These are phyloP conservation scores for Eurois occulta DNA, from an alignment of 2,888 invertebrate species.

Conservation along the genomic window DNA sequence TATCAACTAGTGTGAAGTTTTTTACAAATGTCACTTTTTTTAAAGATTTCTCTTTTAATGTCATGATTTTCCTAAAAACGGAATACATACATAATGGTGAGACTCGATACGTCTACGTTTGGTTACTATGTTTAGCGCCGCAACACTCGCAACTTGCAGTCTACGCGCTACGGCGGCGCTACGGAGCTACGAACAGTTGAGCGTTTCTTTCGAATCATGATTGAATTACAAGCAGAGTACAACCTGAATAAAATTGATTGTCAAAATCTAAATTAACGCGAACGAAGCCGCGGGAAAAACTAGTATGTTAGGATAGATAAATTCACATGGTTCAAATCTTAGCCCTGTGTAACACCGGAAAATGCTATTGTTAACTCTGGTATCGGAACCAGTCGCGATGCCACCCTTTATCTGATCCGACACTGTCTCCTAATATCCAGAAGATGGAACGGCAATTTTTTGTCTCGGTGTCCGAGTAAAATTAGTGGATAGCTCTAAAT, in stretches of 20 bases:
- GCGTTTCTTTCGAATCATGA: too few relatives aligned
- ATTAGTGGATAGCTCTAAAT: background rate
- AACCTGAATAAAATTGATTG: too few relatives aligned
- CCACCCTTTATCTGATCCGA: background rate
- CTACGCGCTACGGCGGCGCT: conserved; percentile 13
- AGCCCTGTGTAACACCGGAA: background rate
- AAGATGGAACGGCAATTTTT: background rate
- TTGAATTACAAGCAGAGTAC: too few relatives aligned
- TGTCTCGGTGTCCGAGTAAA: background rate
- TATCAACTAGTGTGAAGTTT: too few relatives aligned
- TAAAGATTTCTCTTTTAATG: background rate
- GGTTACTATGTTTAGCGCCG: background rate
- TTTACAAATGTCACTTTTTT: background rate
- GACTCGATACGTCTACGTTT: background rate
- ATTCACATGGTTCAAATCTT: background rate
- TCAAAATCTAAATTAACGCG: too few relatives aligned
- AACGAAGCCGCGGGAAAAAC: too few relatives aligned
- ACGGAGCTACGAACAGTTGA: conserved; percentile 11
- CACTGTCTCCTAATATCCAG: background rate
- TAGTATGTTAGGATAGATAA: too few relatives aligned
- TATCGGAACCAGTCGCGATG: background rate
- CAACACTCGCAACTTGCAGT: background rate
- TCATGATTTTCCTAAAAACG: background rate
- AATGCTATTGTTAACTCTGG: background rate
- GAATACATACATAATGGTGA: background rate